phyloP scores from a whole-genome alignment of 2,797 vertebrate species.

The Diplodus puntazzo region DNA sequence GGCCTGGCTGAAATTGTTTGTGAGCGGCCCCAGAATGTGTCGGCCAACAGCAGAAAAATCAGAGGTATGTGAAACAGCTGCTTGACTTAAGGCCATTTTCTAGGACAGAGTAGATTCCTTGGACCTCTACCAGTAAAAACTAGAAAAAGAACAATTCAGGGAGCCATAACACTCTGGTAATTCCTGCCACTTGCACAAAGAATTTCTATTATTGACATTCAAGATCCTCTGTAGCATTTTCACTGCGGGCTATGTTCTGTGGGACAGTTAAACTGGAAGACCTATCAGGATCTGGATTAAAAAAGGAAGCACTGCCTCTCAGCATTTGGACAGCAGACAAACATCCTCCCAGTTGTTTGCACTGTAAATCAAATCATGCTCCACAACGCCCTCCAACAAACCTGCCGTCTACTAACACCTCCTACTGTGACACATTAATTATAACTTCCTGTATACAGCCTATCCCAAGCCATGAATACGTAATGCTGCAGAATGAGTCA shows the following conservation, averaged over 20 bases:
- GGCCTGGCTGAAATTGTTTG: constrained; percentile 11
- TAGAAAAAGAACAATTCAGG: constrained; percentile 19
- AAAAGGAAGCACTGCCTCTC: constrained; percentile 42
- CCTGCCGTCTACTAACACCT: constrained; percentile 88
- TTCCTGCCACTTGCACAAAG: constrained; percentile 24
- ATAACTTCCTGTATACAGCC: constrained; percentile 94
- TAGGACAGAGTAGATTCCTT: constrained; percentile 15
- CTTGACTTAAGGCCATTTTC: constrained; percentile 10
- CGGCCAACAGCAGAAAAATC: constrained; percentile 25
- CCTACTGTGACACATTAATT: constrained; percentile 98
- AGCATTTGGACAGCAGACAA: constrained; percentile 75
- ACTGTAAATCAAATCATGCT: constrained; percentile 92
- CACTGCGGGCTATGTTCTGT: constrained; percentile 7
- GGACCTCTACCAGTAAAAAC: constrained; percentile 11
- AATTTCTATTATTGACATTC: constrained; percentile 17
- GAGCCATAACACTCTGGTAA: background rate
- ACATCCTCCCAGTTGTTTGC: constrained; percentile 86
- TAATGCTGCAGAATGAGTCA: constrained; percentile 98
- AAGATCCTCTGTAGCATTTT: constrained; percentile 9
- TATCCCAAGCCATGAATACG: constrained; percentile 99
- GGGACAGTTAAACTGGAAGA: constrained; percentile 29
- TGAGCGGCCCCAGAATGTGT: constrained; percentile 22
- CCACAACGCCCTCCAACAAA: constrained; percentile 92
- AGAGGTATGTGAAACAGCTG: constrained; percentile 42
- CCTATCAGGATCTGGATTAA: constrained; percentile 12